phyloP scores from a whole-genome alignment of 92 coral and sea anemone genomes.

The Parazoanthus swiftii region DNA sequence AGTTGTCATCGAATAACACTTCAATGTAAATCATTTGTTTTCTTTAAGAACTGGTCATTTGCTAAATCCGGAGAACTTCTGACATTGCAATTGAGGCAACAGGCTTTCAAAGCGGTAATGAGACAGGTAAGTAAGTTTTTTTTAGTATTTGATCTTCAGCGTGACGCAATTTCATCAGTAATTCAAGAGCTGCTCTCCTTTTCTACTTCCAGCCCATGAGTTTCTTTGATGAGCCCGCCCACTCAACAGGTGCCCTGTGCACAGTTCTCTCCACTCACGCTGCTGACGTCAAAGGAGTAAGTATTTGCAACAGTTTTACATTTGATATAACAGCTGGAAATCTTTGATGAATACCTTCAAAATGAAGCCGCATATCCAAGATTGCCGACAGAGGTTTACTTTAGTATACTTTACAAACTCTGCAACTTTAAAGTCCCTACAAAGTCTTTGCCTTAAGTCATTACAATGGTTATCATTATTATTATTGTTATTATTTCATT shows the following conservation, averaged over 20 bases:
- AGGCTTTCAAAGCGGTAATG: conserved; percentile 35
- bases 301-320: not conserved
- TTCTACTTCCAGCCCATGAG: conserved; percentile 44
- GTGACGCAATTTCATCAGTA: not conserved
- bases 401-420: too few relatives aligned
- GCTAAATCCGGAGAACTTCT: conserved; percentile 51
- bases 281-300: conserved; percentile 56
- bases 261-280: conserved; percentile 56
- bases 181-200: not conserved
- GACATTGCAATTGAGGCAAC: conserved; percentile 39
- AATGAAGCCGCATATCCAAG: too few relatives aligned
- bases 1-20: not conserved
- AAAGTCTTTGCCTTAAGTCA: too few relatives aligned
- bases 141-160: not conserved
- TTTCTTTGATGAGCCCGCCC: conserved; percentile 55
- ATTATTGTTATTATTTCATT: too few relatives aligned
- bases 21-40: not conserved
- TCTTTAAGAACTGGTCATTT: conserved; percentile 42
- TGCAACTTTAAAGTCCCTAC: too few relatives aligned
- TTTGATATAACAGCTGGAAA: too few relatives aligned
- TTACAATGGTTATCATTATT: too few relatives aligned
- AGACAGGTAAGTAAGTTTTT: conserved; percentile 36
- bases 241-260: conserved; percentile 58
- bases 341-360: too few relatives aligned
- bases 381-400: too few relatives aligned